Evolutionary conservation across 2,797 vertebrate species (phyloP).

Genomic region (Sternotherus odoratus): DNA sequence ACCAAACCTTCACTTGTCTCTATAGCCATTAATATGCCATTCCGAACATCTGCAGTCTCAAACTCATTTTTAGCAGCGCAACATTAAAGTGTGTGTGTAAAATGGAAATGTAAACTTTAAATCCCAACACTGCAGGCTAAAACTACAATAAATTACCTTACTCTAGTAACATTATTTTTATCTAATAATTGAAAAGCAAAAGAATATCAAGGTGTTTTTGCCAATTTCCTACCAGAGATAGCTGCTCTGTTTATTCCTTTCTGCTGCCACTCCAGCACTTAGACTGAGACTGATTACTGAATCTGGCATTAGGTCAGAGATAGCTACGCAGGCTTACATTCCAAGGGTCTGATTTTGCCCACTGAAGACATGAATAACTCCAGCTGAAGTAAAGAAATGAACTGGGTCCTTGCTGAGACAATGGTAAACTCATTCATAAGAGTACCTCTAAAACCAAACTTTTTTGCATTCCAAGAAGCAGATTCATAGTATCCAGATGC

Average conservation of each 20-base stretch:
- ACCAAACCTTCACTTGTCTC: neutral
- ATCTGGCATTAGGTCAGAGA: slow-evolving; percentile 11
- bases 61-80: neutral
- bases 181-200: slow-evolving; percentile 50
- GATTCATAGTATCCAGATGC: slow-evolving; percentile 2
- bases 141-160: slow-evolving; percentile 30
- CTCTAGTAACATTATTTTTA: slow-evolving; percentile 48
- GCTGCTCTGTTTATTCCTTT: slow-evolving; percentile 39
- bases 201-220: slow-evolving; percentile 29
- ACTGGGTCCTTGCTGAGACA: neutral
- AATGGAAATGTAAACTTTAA: slow-evolving; percentile 52
- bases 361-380: neutral
- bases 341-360: neutral
- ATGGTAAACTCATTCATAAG: slow-evolving; percentile 24
- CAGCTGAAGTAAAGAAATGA: neutral
- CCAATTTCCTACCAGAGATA: slow-evolving; percentile 50
- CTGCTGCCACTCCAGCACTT: neutral
- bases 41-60: neutral
- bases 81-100: neutral
- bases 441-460: fast-evolving
- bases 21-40: neutral
- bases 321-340: neutral
- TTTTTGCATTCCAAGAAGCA: neutral
- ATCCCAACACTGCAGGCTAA: slow-evolving; percentile 21
- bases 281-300: neutral